Conservation (phyloP, 2,888 invertebrate genomes). For the Drosophila heteroneura region DNA sequence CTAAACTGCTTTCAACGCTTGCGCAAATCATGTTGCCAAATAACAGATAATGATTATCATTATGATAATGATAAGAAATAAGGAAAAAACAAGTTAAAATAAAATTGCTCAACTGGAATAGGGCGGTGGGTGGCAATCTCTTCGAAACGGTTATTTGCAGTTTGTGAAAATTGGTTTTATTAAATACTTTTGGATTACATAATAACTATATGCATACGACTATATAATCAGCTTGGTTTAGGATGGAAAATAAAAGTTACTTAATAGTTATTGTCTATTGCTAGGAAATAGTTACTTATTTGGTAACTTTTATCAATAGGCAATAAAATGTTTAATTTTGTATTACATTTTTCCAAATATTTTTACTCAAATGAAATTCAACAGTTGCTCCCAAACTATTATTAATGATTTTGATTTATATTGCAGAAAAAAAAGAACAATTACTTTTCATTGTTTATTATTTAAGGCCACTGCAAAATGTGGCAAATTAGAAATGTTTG, state of each 20-base stretch:
- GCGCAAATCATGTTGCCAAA: conserved; percentile 54
- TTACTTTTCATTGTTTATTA: background rate
- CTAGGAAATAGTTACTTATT: background rate
- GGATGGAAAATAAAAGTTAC: background rate
- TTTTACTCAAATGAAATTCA: background rate
- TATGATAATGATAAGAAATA: conserved; percentile 20
- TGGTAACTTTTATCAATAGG: background rate
- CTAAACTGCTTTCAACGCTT: conserved; percentile 43
- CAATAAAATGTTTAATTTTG: background rate
- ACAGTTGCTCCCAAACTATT: background rate
- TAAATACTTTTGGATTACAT: conserved; percentile 13
- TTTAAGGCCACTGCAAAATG: conserved; percentile 8
- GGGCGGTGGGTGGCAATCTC: conserved; percentile 16
- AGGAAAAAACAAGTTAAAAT: background rate
- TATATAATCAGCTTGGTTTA: background rate
- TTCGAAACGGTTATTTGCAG: conserved; percentile 5
- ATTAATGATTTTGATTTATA: background rate
- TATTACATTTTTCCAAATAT: background rate
- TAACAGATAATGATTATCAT: conserved; percentile 23
- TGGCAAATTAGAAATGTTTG: conserved; percentile 13
- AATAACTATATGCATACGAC: conserved; percentile 9
- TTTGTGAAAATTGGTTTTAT: conserved; percentile 20
- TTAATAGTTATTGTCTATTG: background rate
- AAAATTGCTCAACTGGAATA: conserved; percentile 44
- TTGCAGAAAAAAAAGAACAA: background rate